Conservation (phyloP, 1,140 invertebrate species). For the Penaeus indicus region DNA sequence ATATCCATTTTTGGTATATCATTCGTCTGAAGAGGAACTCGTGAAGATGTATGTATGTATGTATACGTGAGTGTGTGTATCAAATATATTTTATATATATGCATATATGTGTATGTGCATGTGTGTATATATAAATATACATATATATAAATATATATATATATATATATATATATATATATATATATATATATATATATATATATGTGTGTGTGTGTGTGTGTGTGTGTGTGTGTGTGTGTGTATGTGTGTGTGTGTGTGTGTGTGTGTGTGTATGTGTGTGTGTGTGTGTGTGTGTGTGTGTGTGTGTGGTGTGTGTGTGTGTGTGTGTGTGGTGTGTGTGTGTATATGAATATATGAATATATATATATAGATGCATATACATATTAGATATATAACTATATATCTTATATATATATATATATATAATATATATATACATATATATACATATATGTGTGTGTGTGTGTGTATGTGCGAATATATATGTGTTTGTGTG, state of each 20-base stretch:
- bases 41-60: background rate
- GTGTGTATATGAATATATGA: too few species aligned
- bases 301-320: background rate
- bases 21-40: background rate
- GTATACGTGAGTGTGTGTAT: background rate
- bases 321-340: too few species aligned
- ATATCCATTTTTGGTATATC: too few species aligned
- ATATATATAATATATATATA: too few species aligned
- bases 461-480: too few species aligned
- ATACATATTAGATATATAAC: too few species aligned
- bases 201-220: background rate
- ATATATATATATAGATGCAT: too few species aligned
- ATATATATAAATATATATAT: slow-evolving; percentile 19
- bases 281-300: background rate
- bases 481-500: too few species aligned
- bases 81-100: background rate
- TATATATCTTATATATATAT: too few species aligned
- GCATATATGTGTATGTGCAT: background rate
- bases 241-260: background rate
- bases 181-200: background rate
- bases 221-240: background rate
- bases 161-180: slow-evolving; percentile 26
- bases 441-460: too few species aligned
- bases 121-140: background rate
- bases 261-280: background rate